phyloP scores from a whole-genome alignment of 2,113 vertebrate species.

The Collichthys lucidus region DNA sequence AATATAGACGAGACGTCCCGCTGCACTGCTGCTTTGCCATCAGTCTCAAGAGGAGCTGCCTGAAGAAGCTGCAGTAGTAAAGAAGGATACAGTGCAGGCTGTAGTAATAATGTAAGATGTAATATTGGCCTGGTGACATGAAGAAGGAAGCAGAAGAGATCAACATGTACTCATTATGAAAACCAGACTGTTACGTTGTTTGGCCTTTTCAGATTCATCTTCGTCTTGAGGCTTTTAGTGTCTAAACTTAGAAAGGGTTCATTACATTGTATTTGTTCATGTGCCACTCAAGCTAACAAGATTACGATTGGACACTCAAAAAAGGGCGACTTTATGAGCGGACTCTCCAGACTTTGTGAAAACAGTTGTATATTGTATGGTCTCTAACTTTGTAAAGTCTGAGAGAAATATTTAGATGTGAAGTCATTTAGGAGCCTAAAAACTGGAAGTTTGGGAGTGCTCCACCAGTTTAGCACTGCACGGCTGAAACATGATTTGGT shows the following conservation, averaged over 20 bases:
- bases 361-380: neutral
- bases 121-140: neutral
- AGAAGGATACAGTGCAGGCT: neutral
- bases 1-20: slow-evolving; percentile 37
- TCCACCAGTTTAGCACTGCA: neutral
- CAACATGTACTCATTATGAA: slow-evolving; percentile 23
- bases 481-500: neutral
- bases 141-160: slow-evolving; percentile 9
- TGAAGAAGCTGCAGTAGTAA: slow-evolving; percentile 3
- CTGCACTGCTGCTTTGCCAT: slow-evolving; percentile 11
- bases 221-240: neutral
- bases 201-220: slow-evolving; percentile 26
- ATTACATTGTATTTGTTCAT: neutral
- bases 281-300: neutral
- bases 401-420: neutral
- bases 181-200: slow-evolving; percentile 7
- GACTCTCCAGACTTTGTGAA: neutral
- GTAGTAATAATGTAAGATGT: neutral
- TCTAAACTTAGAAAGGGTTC: neutral
- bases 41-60: slow-evolving; percentile 19
- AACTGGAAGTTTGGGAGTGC: neutral
- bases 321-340: neutral
- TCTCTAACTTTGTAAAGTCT: neutral
- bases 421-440: neutral
- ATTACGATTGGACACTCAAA: neutral